phyloP scores from a whole-genome alignment of 2,888 invertebrate species.

The Brenthis ino region DNA sequence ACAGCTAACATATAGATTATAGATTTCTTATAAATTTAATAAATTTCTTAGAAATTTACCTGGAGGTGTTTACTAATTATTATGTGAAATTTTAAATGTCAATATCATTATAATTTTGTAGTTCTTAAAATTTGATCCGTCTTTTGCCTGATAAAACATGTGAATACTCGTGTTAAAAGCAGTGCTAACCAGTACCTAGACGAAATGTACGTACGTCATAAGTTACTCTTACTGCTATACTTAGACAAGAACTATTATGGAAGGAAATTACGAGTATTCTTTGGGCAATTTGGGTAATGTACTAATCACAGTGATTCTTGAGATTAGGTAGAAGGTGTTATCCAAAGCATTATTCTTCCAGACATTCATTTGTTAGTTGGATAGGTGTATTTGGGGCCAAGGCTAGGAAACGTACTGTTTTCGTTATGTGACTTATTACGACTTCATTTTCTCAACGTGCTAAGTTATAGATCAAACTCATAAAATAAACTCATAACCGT shows the following conservation, averaged over 20 bases:
- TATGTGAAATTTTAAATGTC: background rate
- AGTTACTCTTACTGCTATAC: no score
- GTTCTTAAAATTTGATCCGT: no score
- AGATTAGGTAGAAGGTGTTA: background rate
- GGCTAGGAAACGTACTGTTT: constrained; percentile 68
- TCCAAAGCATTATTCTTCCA: constrained; percentile 55
- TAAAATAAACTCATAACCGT: no score
- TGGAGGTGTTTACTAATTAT: background rate
- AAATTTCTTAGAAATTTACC: no score
- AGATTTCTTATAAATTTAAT: no score
- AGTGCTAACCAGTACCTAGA: no score
- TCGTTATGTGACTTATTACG: constrained; percentile 37
- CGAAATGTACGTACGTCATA: no score
- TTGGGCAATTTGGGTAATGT: background rate
- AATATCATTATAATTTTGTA: no score
- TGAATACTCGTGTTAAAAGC: no score
- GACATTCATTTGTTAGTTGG: constrained; percentile 43
- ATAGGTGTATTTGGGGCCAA: constrained; percentile 68
- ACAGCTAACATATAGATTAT: no score
- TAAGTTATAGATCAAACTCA: background rate
- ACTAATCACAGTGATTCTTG: background rate
- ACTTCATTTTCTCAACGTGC: constrained; percentile 26
- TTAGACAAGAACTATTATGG: background rate
- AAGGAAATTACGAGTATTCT: background rate
- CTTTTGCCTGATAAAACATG: no score